Evolutionary conservation across 1,140 invertebrate species (phyloP).

Genomic region (Antheraea mylitta): DNA sequence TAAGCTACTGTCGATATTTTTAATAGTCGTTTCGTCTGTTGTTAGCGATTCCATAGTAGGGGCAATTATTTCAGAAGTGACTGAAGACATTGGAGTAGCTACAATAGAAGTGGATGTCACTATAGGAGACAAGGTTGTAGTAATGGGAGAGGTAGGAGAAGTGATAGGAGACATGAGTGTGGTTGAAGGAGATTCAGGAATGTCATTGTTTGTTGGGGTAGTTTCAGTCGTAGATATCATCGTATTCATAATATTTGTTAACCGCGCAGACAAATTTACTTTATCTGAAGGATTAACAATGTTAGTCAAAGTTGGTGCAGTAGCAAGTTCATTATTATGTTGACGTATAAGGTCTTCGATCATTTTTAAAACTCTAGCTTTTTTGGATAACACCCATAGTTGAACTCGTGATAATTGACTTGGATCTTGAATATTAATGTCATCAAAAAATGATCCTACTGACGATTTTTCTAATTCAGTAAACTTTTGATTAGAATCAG

Average conservation of each 20-base stretch:
- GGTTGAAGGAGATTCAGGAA: slow-evolving; percentile 25
- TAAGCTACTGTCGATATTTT: slow-evolving; percentile 3
- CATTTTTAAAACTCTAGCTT: slow-evolving; percentile 73
- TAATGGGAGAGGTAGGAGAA: neutral
- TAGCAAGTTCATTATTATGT: slow-evolving; percentile 71
- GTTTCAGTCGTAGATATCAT: slow-evolving; percentile 52
- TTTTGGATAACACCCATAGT: slow-evolving; percentile 70
- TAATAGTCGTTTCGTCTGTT: neutral
- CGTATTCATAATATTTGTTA: slow-evolving; percentile 61
- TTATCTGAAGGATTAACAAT: slow-evolving; percentile 41
- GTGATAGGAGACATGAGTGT: slow-evolving; percentile 23
- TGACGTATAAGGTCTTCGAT: slow-evolving; percentile 71
- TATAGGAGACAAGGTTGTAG: neutral
- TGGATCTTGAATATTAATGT: slow-evolving; percentile 44
- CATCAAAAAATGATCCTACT: slow-evolving; percentile 24
- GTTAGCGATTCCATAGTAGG: neutral
- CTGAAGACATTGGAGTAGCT: neutral
- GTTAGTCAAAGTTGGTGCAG: slow-evolving; percentile 53
- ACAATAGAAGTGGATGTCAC: neutral
- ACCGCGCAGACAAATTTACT: slow-evolving; percentile 49
- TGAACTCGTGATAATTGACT: slow-evolving; percentile 56
- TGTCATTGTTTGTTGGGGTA: slow-evolving; percentile 34
- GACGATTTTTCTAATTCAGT: slow-evolving; percentile 11
- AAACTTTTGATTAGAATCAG: slow-evolving; percentile 16
- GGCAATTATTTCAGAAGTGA: neutral